Evolutionary conservation across 2,797 vertebrate genomes (phyloP), one percentile per base, ranked within the genome.

Genomic region (Hydrocynus forskahlii): DNA sequence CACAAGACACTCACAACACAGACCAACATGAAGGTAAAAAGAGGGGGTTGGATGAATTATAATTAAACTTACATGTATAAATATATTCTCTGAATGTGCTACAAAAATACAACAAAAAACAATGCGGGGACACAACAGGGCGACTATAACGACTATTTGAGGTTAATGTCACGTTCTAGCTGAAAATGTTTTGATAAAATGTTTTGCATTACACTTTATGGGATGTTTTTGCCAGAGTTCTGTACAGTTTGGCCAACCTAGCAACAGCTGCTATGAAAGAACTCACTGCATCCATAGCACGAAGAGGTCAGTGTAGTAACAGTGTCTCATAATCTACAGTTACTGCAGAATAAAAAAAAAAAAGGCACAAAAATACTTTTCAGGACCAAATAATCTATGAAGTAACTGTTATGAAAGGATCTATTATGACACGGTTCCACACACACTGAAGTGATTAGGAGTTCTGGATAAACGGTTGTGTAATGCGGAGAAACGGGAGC

Each of bases 381-480:
- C 54, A 19, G 62, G 63, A 68, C 81, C 68, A 75, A 79, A 75
- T 83, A n/a, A 57, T 55, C 52, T 12, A 83, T 79, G 81, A 83
- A 82, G 76, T 68, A 82, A 79, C 70, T 74, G 76, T 75, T 83
- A 79, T 83, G 81, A 83, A 83, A 79, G 76, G 81, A 75, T 79
- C 76, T 75, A 83, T 83, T 74, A 75, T 79, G 55, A 83, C 52
- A 74, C 40, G 64, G 76, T 75, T 79, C 54, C 55, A 81, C 74
- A 84, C 85, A 82, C 45, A 67, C 72, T 83, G 84, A 87, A 60
- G 57, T 79, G 86, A 86, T 89, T 88, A 74, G 6, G 23, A 73
- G 75, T 72, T 81, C 69, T 85, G 80, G 75, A 78, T 48, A 77
- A 80, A 67, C 54, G 76, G 19, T 75, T 85, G 84, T 79, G 73